These are phyloP conservation scores for Microchrysa polita DNA, from an alignment of 2,888 invertebrate genomes.

Conservation along the genomic window DNA sequence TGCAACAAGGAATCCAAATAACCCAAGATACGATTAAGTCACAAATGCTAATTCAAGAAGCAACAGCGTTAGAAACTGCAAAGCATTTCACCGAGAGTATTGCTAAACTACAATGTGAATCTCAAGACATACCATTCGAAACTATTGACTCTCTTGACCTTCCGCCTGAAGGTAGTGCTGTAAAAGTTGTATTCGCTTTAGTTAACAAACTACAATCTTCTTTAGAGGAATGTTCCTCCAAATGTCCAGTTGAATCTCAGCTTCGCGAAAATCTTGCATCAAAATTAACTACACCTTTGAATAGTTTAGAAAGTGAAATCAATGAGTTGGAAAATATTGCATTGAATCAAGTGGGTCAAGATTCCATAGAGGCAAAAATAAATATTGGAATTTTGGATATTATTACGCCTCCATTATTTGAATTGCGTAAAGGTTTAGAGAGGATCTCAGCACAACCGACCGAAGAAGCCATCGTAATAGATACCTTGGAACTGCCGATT, in stretches of 20 bases:
- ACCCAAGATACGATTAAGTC: conserved; percentile 68
- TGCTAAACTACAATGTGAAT: conserved; percentile 60
- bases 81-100: conserved; percentile 63
- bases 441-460: conserved; percentile 60
- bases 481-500: conserved; percentile 67
- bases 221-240: conserved; percentile 58
- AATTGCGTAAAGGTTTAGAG: conserved; percentile 71
- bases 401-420: conserved; percentile 71
- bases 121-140: conserved; percentile 58
- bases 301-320: conserved; percentile 57
- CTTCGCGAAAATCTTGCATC: conserved; percentile 60
- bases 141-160: conserved; percentile 57
- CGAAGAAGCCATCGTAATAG: conserved; percentile 61
- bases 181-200: conserved; percentile 62
- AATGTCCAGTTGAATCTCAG: conserved; percentile 61
- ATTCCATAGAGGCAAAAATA: conserved; percentile 63
- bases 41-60: conserved; percentile 68
- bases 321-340: conserved; percentile 57
- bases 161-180: conserved; percentile 60
- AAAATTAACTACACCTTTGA: conserved; percentile 60
- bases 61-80: conserved; percentile 62
- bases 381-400: conserved; percentile 73
- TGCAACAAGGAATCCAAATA: conserved; percentile 66
- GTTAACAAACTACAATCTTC: conserved; percentile 65
- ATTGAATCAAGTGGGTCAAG: conserved; percentile 51